Conservation (phyloP, 2,797 vertebrate genomes). For the Sebastes dallii region DNA sequence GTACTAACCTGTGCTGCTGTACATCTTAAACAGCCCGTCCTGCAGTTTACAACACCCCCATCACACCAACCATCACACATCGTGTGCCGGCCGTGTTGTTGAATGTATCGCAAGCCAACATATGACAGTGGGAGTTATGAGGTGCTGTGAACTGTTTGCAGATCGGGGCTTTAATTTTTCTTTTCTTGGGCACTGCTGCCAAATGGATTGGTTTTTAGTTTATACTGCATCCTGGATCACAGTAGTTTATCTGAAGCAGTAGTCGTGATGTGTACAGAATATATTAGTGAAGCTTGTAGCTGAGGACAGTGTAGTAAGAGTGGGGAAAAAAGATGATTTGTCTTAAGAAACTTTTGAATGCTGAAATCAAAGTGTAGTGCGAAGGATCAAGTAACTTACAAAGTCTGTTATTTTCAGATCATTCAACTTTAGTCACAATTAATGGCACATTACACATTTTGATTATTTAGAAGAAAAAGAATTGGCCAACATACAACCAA, state of each 20-base stretch:
- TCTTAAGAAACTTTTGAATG: neutral
- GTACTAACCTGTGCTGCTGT: constrained; percentile 56
- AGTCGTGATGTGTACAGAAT: constrained; percentile 9
- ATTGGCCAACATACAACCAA: neutral
- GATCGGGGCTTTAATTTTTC: constrained; percentile 3
- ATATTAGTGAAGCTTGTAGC: neutral
- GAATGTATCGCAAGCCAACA: constrained; percentile 6
- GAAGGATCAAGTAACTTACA: neutral
- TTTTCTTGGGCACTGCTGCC: constrained; percentile 32
- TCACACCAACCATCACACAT: constrained; percentile 1
- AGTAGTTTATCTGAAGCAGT: constrained; percentile 17
- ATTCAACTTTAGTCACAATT: neutral
- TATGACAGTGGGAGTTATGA: neutral
- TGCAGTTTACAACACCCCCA: constrained; percentile 14
- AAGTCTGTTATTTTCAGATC: neutral
- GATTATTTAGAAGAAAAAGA: neutral
- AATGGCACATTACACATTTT: neutral
- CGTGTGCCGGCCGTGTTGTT: neutral
- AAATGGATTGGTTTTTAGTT: constrained; percentile 26
- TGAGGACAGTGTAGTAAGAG: neutral
- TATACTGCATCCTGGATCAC: constrained; percentile 4
- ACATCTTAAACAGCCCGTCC: constrained; percentile 17
- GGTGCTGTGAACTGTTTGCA: constrained; percentile 33
- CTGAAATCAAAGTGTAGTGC: neutral
- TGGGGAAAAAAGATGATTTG: neutral